Evolutionary conservation across 2,113 vertebrate genomes (phyloP).

Genomic region (Globicephala melas): DNA sequence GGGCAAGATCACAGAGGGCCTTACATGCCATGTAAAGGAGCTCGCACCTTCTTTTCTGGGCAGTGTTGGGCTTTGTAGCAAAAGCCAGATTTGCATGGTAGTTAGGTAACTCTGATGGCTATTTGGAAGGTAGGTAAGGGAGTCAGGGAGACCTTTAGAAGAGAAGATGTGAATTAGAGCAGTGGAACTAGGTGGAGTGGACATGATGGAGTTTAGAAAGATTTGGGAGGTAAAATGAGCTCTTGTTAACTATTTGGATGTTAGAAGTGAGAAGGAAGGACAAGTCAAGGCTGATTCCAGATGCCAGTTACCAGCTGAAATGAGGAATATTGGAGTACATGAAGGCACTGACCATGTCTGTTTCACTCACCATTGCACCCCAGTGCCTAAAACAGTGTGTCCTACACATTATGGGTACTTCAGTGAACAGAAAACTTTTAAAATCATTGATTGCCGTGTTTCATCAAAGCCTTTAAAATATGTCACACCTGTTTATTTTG

Average conservation of each 20-base stretch:
- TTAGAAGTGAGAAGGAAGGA: background rate
- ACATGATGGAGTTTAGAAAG: background rate
- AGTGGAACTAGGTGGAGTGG: background rate
- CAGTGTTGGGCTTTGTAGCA: background rate
- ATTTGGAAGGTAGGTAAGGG: background rate
- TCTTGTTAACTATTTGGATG: background rate
- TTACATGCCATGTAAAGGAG: background rate
- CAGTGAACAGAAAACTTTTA: background rate
- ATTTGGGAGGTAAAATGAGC: background rate
- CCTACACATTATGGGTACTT: background rate
- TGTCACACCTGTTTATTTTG: background rate
- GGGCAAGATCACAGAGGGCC: background rate
- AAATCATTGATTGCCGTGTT: background rate
- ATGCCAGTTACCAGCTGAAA: background rate
- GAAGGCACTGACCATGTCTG: background rate
- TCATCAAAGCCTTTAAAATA: conserved; percentile 10
- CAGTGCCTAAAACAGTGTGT: background rate
- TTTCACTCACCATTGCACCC: background rate
- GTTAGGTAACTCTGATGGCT: background rate
- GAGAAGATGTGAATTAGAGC: background rate
- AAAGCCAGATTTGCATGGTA: background rate
- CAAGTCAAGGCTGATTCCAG: background rate
- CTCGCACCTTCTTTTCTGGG: background rate
- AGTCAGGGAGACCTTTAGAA: background rate
- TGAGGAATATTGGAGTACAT: background rate